phyloP scores from a whole-genome alignment of 2,888 invertebrate genomes.

The Eucriotettix oculatus region DNA sequence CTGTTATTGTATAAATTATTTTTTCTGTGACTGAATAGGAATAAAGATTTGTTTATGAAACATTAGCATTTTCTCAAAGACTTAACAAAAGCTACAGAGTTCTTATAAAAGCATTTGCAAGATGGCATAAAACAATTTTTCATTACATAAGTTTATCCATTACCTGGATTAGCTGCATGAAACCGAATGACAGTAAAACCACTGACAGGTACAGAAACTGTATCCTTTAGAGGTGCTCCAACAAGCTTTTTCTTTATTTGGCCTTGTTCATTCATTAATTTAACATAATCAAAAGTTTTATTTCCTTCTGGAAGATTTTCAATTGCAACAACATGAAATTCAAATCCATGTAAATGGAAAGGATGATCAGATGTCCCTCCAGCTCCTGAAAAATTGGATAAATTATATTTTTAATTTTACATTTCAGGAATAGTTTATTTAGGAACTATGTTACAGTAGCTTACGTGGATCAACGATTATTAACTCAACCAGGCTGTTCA shows the following conservation, averaged over 20 bases:
- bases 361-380: conserved; percentile 21
- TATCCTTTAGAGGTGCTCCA: conserved; percentile 28
- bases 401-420: not conserved
- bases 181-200: conserved; percentile 30
- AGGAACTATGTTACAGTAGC: not conserved
- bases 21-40: no score
- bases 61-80: no score
- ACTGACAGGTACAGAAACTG: conserved; percentile 27
- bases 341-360: conserved; percentile 27
- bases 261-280: conserved; percentile 21
- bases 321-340: conserved; percentile 23
- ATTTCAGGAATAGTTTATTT: not conserved
- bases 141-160: not conserved
- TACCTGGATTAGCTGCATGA: conserved; percentile 28
- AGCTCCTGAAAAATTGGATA: conserved; percentile 12
- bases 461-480: conserved; percentile 25
- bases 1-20: no score
- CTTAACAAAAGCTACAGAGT: no score
- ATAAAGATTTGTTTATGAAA: no score
- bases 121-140: no score
- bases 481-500: conserved; percentile 24
- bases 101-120: no score
- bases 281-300: conserved; percentile 21
- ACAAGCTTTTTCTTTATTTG: conserved; percentile 21
- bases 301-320: conserved; percentile 18